Base-by-base conservation (phyloP, 2,797 vertebrate genomes). In the Mareca strepera region DNA sequence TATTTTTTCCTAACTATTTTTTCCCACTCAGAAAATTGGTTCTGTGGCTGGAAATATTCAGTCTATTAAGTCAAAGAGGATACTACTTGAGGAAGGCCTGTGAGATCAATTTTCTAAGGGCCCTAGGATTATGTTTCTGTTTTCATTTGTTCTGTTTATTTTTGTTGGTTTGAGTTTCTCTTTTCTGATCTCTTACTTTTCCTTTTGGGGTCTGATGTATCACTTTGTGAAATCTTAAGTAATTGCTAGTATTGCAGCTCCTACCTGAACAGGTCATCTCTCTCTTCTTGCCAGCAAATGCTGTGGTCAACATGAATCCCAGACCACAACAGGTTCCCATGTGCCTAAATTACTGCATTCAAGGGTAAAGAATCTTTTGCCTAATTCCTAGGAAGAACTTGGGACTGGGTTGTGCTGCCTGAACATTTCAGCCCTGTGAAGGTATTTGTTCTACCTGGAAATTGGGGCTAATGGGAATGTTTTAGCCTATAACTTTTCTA, bases 261-360 rank as follows among this genome's bases (percentile, higher is more conserved):
- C 4, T 9, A 6, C 29, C 2, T 13, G 1, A 0, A 26, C 6
- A 21, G 4, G 9, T 35, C 12, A 11, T 2, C 8, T 43, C 10
- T 12, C 31, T 66, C 22, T 31, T 60, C 53, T 55, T 68, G 28
- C 15, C 29, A 62, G 35, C 11, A 90, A 48, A 53, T 43, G 1
- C 44, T 53, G 25, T 31, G 72, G 22, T 46, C 25, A 14, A 15
- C 11, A 5, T 17, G 50, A 3, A 2, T 52, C 14, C 33, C 43
- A 50, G 25, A 29, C 26, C 18, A 16, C 13, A 39, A 17, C 21
- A 15, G 48, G 67, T 10, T 70, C 52, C 13, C 31, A 11, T 28
- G 16, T 39, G 35, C 9, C 68, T 29, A 29, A 35, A 50, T 29
- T 21, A 52, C 67, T 52, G 48, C 20, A 6, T 52, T 29, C 68